phyloP scores from a whole-genome alignment of 2,113 vertebrate species.

The Empidonax traillii region DNA sequence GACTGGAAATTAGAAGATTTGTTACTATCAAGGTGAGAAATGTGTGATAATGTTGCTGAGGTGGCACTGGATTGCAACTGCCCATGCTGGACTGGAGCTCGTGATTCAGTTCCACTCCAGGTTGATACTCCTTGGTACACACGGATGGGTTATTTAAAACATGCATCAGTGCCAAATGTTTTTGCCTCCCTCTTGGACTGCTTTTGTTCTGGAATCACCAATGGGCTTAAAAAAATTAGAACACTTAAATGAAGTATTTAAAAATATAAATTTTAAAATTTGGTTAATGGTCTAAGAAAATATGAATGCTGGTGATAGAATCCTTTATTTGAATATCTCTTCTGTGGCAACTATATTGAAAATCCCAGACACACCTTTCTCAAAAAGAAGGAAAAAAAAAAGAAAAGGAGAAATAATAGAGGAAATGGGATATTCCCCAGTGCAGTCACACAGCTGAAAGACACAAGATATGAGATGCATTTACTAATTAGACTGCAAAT shows the following conservation, averaged over 20 bases:
- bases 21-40: neutral
- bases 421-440: neutral
- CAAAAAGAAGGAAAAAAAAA: neutral
- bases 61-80: neutral
- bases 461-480: neutral
- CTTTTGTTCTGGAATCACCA: neutral
- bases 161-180: neutral
- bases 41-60: neutral
- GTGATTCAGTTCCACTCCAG: neutral
- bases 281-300: neutral
- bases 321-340: neutral
- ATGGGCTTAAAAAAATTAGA: neutral
- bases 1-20: slow-evolving; percentile 11
- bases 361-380: neutral
- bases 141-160: neutral
- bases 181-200: neutral
- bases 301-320: neutral
- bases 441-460: neutral
- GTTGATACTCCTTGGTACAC: neutral
- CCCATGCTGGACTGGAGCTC: neutral
- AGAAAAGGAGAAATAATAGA: neutral
- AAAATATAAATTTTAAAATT: neutral
- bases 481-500: neutral
- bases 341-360: neutral
- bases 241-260: neutral